Evolutionary conservation across 2,888 invertebrate genomes (phyloP), one percentile per base, ranked within the genome.

Genomic region (Odontomyia ornata): DNA sequence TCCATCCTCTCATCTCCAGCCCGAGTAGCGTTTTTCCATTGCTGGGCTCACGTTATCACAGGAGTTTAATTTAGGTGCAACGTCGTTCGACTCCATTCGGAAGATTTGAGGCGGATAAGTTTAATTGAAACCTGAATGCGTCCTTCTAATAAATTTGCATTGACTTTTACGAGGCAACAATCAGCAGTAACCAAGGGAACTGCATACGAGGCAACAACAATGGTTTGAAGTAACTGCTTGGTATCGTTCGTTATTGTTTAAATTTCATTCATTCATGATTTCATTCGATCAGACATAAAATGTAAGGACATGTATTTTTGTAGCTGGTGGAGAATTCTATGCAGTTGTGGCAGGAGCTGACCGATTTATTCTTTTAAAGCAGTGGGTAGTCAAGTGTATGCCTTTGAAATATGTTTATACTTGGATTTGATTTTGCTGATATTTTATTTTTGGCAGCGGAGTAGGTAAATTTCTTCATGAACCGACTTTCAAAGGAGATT

Each of bases 61-160:
- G 21, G 11, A 15, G 46, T 18, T 27, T 69, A 30, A 69, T 69
- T 69, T 69, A 69, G 46, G 69, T 69, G 69, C 36, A 5, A 43
- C 69, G 69, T 69, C 69, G 25, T 47, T 69, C 47, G 69, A 69
- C 69, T 69, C 21, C 69, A 69, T 69, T 69, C 30, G 43, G 30
- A 47, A 69, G 69, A 69, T 69, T 69, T 30, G 47, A 46, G 46
- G 47, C 69, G 69, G 69, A 69, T 69, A 69, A 69, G 69, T 69
- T 69, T 69, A 69, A 69, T 69, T 69, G 69, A 69, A 69, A 47
- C 46, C 69, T 69, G 69, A 47, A 69, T 69, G 69, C 46, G 69
- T 69, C 47, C 69, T 46, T 43, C 25, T 47, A 69, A 69, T 69
- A 69, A 69, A 69, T 69, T 69, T 47, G 69, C 69, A 47, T 46